A percentile compares a stretch with the other conserved stretches of the same genome.
phyloP scores from a whole-genome alignment of 1,140 invertebrate species.

The Eumaeus atala region DNA sequence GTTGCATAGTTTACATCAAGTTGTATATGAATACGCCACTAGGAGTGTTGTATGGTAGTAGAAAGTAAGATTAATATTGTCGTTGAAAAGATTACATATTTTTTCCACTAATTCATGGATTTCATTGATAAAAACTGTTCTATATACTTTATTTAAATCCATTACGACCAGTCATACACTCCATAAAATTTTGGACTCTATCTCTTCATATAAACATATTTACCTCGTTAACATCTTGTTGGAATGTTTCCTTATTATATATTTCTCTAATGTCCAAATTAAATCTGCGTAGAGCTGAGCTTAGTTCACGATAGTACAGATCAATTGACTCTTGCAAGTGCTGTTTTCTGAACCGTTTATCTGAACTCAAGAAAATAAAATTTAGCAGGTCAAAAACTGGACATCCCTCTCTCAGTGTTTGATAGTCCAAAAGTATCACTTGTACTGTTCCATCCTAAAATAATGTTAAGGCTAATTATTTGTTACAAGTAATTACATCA shows the following conservation, averaged over 20 bases:
- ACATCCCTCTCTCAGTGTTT: constrained; percentile 2
- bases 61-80: no score
- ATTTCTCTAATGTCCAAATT: constrained; percentile 28
- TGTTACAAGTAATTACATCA: no score
- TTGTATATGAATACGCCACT: no score
- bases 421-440: constrained; percentile 4
- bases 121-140: no score
- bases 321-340: constrained; percentile 41
- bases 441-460: constrained; percentile 3
- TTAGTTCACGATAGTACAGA: constrained; percentile 64
- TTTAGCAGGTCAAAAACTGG: constrained; percentile 1
- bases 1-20: no score
- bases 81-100: no score
- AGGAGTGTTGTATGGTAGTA: no score
- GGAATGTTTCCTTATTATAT: constrained; percentile 34
- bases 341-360: background rate
- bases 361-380: background rate
- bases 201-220: no score
- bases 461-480: no score
- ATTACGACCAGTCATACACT: no score
- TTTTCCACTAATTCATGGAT: no score
- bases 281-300: constrained; percentile 29
- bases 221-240: constrained; percentile 40
- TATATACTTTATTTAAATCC: no score
- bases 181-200: background rate